Conservation (phyloP, 2,113 vertebrate species). For the Corythornis madagascariensis region DNA sequence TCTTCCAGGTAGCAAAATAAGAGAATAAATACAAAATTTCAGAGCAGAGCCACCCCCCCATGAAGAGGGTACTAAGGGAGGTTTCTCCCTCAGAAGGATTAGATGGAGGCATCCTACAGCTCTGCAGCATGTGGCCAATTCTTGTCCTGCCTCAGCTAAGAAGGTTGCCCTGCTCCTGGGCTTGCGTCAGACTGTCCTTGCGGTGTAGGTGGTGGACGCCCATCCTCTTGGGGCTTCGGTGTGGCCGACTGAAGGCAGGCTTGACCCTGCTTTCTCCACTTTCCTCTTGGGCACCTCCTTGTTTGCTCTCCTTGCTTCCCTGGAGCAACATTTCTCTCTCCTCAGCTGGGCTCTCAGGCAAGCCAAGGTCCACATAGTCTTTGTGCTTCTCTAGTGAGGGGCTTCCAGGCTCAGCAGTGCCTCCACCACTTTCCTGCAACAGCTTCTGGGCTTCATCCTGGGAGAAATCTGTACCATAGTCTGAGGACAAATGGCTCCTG, state of each 20-base stretch:
- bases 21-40: conserved; percentile 55
- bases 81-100: background rate
- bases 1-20: conserved; percentile 42
- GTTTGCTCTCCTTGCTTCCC: conserved; percentile 54
- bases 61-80: background rate
- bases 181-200: conserved; percentile 95
- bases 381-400: conserved; percentile 49
- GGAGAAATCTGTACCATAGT: conserved; percentile 78
- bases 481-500: conserved; percentile 68
- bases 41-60: background rate
- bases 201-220: conserved; percentile 95
- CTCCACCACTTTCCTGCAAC: conserved; percentile 66
- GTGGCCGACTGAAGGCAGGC: conserved; percentile 75
- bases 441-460: conserved; percentile 76
- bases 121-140: background rate
- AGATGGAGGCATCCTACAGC: background rate
- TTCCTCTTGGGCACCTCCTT: conserved; percentile 40
- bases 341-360: conserved; percentile 76
- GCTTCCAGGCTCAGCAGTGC: conserved; percentile 53
- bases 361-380: conserved; percentile 72
- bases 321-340: conserved; percentile 81
- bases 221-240: conserved; percentile 96
- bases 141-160: conserved; percentile 81
- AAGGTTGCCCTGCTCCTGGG: conserved; percentile 95
- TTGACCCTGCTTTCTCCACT: conserved; percentile 58